Evolutionary conservation across 2,888 invertebrate species (phyloP).

Genomic region (Brachyptera putata): DNA sequence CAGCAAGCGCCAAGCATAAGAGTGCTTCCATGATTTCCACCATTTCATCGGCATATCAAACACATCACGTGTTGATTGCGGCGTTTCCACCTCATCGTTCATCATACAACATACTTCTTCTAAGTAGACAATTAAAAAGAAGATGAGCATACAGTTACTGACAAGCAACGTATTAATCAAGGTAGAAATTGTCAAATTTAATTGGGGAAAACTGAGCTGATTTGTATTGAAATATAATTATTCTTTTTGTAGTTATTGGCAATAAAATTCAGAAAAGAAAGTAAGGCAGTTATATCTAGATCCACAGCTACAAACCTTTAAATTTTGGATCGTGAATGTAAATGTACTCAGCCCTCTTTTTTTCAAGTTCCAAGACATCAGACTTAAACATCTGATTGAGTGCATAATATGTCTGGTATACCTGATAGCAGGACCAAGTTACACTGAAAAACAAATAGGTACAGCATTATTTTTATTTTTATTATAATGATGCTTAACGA

Average conservation of each 20-base stretch:
- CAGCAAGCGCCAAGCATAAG: slow-evolving; percentile 61
- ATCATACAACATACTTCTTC: slow-evolving; percentile 6
- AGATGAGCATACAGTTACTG: neutral
- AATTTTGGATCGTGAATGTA: slow-evolving; percentile 51
- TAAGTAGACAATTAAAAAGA: slow-evolving; percentile 5
- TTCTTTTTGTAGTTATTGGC: no score
- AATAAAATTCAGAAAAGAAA: no score
- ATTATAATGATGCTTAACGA: no score
- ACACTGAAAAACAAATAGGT: slow-evolving; percentile 1
- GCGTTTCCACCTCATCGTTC: slow-evolving; percentile 6
- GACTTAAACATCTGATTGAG: slow-evolving; percentile 31
- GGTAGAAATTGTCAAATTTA: no score
- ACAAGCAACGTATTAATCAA: no score
- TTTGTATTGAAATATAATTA: no score
- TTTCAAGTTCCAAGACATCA: slow-evolving; percentile 44
- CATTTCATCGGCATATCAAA: slow-evolving; percentile 40
- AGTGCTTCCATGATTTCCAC: slow-evolving; percentile 62
- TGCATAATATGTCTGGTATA: slow-evolving; percentile 18
- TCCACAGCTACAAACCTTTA: slow-evolving; percentile 38
- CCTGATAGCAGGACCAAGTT: slow-evolving; percentile 19
- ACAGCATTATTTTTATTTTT: no score
- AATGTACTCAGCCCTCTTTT: slow-evolving; percentile 50
- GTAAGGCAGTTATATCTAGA: neutral
- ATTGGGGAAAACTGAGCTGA: no score
- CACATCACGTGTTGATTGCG: slow-evolving; percentile 11